Conservation (phyloP, 2,797 vertebrate species). For the Myripristis murdjan region DNA sequence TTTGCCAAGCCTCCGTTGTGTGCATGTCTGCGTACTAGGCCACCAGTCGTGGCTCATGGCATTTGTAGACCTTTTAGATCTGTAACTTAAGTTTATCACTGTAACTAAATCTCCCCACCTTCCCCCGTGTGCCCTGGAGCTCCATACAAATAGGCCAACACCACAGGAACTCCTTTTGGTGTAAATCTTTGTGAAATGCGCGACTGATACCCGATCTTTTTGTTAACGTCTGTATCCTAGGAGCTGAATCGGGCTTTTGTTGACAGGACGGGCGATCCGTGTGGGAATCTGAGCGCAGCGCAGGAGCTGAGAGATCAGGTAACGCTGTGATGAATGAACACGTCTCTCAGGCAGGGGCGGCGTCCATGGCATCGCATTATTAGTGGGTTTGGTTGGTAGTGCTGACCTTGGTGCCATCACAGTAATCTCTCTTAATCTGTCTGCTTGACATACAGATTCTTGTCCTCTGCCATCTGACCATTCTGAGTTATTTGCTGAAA, state of each 20-base stretch:
- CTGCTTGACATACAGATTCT: not conserved
- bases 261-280: slow-evolving; percentile 59
- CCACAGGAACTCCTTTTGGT: slow-evolving; percentile 53
- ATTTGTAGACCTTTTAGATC: slow-evolving; percentile 35
- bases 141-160: slow-evolving; percentile 46
- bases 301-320: slow-evolving; percentile 85
- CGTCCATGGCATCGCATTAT: slow-evolving; percentile 30
- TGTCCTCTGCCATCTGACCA: not conserved
- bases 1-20: slow-evolving; percentile 1
- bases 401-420: slow-evolving; percentile 12
- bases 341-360: slow-evolving; percentile 31
- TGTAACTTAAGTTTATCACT: slow-evolving; percentile 45
- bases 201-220: slow-evolving; percentile 67
- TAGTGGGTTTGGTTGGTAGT: not conserved
- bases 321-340: slow-evolving; percentile 57
- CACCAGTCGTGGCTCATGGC: slow-evolving; percentile 28
- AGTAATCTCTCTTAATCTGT: slow-evolving; percentile 4
- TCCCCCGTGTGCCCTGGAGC: slow-evolving; percentile 12
- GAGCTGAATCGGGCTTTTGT: slow-evolving; percentile 82
- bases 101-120: slow-evolving; percentile 55
- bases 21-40: slow-evolving; percentile 2
- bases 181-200: slow-evolving; percentile 42
- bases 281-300: slow-evolving; percentile 79
- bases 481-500: too few relatives aligned
- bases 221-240: slow-evolving; percentile 69